These are phyloP conservation scores for Mus minutoides DNA, from an alignment of 2,797 vertebrate species.

Conservation along the genomic window DNA sequence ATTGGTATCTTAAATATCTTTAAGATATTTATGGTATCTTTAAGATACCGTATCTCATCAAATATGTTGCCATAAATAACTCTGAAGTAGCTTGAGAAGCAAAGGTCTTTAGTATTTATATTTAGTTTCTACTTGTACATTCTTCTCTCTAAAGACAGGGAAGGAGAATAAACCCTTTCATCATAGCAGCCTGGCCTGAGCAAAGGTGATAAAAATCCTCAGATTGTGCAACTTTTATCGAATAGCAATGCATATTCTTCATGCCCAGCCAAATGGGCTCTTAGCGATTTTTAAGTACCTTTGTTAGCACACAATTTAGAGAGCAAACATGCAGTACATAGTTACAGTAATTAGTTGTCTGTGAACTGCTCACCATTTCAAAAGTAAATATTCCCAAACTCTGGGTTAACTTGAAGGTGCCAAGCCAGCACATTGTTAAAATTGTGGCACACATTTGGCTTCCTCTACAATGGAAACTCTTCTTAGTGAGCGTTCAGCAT, in stretches of 20 bases:
- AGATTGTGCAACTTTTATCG: neutral
- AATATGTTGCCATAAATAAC: neutral
- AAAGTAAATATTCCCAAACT: neutral
- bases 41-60: neutral
- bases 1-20: slow-evolving; percentile 6
- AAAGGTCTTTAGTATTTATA: neutral
- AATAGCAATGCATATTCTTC: slow-evolving; percentile 32
- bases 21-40: too few relatives aligned
- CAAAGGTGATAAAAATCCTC: slow-evolving; percentile 16
- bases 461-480: neutral
- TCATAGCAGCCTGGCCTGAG: neutral
- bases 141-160: slow-evolving; percentile 30
- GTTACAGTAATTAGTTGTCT: neutral
- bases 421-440: neutral
- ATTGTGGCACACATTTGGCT: neutral
- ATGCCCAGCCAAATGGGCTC: neutral
- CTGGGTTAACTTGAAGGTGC: neutral
- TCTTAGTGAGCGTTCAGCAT: too few relatives aligned
- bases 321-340: neutral
- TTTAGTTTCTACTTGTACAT: neutral
- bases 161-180: neutral
- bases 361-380: neutral
- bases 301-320: neutral
- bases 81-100: neutral
- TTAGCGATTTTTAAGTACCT: neutral